Percentiles rank a stretch among this genome's conserved stretches.
phyloP scores from a whole-genome alignment of 2,113 vertebrate genomes.

The Sitta europaea region DNA sequence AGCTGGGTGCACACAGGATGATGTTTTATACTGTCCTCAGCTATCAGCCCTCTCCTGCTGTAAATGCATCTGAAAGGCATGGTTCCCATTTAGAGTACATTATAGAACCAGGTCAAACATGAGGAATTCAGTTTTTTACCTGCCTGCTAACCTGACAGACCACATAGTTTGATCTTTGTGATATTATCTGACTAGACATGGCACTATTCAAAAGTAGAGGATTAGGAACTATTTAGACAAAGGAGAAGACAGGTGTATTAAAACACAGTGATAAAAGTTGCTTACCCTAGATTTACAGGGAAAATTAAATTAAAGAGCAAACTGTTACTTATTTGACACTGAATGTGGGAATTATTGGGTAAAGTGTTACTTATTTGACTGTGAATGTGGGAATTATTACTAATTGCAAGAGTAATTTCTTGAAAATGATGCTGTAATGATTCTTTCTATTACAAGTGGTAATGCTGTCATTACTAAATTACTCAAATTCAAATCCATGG shows the following conservation, averaged over 20 bases:
- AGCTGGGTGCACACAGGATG: not conserved
- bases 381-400: conserved; percentile 52
- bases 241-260: not conserved
- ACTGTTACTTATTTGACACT: conserved; percentile 44
- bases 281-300: not conserved
- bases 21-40: not conserved
- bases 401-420: conserved; percentile 65
- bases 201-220: not conserved
- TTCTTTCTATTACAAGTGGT: conserved; percentile 50
- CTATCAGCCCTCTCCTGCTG: conserved; percentile 13
- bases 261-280: not conserved
- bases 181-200: not conserved
- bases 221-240: not conserved
- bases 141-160: conserved; percentile 39
- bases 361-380: conserved; percentile 47
- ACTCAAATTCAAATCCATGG: conserved; percentile 27
- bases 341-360: conserved; percentile 39
- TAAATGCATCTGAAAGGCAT: conserved; percentile 16
- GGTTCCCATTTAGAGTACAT: conserved; percentile 28
- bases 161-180: not conserved
- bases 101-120: conserved; percentile 61
- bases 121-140: conserved; percentile 35
- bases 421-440: conserved; percentile 60
- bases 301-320: conserved; percentile 23
- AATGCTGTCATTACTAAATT: conserved; percentile 54